Percentiles rank a stretch among this genome's conserved stretches.
Conservation (phyloP, 2,113 vertebrate species). For the Phrynosoma blainvillii region DNA sequence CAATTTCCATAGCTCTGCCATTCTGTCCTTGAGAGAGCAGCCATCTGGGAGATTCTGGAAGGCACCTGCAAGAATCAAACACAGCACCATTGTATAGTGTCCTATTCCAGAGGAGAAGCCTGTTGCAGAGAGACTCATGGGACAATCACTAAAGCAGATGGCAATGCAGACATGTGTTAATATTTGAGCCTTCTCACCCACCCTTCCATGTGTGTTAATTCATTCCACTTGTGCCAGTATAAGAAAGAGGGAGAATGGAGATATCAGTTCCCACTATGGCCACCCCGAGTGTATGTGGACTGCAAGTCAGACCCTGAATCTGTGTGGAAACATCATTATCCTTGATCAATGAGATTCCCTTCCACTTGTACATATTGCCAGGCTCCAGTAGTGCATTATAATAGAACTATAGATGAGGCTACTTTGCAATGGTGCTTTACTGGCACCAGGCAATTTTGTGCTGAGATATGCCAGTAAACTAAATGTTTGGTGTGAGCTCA, state of each 20-base stretch:
- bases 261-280: no score
- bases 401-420: no score
- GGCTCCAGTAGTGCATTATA: no score
- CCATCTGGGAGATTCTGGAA: constrained; percentile 84
- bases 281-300: no score
- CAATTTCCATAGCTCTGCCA: constrained; percentile 71
- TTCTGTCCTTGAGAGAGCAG: constrained; percentile 79
- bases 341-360: not conserved
- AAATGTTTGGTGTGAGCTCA: no score
- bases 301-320: no score
- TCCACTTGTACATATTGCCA: not conserved
- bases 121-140: not conserved
- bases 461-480: not conserved
- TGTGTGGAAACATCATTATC: no score
- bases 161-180: not conserved
- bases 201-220: no score
- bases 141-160: not conserved
- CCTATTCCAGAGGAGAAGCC: not conserved
- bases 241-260: no score
- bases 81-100: not conserved
- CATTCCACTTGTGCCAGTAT: no score
- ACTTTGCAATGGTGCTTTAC: not conserved
- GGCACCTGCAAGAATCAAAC: constrained; percentile 62
- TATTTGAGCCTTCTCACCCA: not conserved
- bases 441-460: not conserved